Conservation (phyloP, 1,140 invertebrate species). For the Chironomus striatipennis region DNA sequence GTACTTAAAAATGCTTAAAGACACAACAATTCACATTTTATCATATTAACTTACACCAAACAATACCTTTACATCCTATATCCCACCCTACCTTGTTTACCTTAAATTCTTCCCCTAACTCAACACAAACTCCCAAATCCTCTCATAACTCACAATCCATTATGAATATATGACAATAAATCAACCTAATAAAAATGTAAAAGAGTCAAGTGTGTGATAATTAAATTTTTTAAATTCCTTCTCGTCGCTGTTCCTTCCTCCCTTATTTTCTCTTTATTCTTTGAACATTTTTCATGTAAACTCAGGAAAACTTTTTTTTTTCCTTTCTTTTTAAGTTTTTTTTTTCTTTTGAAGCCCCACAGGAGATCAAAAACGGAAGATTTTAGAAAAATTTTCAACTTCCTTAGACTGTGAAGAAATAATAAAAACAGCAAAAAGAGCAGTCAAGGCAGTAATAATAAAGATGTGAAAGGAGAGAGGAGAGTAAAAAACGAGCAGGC, state of each 20-base stretch:
- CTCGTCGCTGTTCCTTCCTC: neutral
- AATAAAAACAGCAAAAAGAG: no score
- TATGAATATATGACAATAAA: slow-evolving; percentile 9
- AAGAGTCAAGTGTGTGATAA: slow-evolving; percentile 7
- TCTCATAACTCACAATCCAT: no score
- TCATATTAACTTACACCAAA: no score
- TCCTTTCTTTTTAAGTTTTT: neutral
- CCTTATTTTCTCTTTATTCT: neutral
- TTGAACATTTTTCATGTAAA: no score
- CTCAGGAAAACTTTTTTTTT: neutral
- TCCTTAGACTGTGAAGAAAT: neutral
- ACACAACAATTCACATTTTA: no score
- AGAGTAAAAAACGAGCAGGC: no score
- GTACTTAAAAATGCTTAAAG: no score
- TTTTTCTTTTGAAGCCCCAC: neutral
- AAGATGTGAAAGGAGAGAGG: neutral
- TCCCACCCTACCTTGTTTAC: no score
- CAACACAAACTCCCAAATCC: no score
- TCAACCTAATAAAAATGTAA: neutral
- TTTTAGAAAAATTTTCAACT: neutral
- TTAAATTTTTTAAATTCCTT: slow-evolving; percentile 10
- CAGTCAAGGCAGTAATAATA: neutral
- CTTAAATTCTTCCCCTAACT: no score
- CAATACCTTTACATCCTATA: no score
- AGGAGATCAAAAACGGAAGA: neutral